Evolutionary conservation across 2,797 vertebrate species (phyloP), one percentile per base, ranked within the genome.

Genomic region (Apogon talboti): DNA sequence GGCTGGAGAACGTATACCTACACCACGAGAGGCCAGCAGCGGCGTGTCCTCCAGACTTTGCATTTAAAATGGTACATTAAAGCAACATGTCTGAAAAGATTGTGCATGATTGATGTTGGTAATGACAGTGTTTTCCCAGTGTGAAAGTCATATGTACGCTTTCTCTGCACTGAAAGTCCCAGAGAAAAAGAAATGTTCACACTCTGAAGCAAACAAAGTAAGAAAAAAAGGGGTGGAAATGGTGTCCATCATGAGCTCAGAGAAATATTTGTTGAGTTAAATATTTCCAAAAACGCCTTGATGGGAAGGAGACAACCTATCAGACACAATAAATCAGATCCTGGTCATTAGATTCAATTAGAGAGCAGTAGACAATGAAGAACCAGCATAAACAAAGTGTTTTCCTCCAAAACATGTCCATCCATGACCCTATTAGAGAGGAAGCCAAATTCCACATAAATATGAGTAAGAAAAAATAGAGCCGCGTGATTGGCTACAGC

Each of bases 1-100:
- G 83, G 81, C 63, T 87, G 83, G 76, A 82, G 82, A 84, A 80
- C 75, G 40, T 74, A 76, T 74, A 84, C 81, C 84, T 85, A 76
- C 81, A 84, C 75, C 63, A 70, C 15, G 60, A 80, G 69, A 76
- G 80, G 83, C 82, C 73, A 77, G 74, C 76, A 76, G 79, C 58
- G 2, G 38, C 40, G 63, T 71, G 75, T 81, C 81, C 66, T 47
- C 75, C 56, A 82, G 81, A 84, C 81, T 89, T 87, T 89, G 84
- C 91, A 92, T 92, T 93, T 92, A 91, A 92, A 93, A 92, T 89
- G 91, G 87, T 92, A 92, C 91, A 93, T 94, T 93, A 93, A 90
- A 89, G 88, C 89, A 87, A 91, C 89, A 88, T 89, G 91, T 87
- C 83, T 76, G 64, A 85, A 87, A 83, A 78, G 79, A 86, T 81